These are phyloP conservation scores for Aphidoletes aphidimyza DNA, from an alignment of 2,888 invertebrate species.

Conservation along the genomic window DNA sequence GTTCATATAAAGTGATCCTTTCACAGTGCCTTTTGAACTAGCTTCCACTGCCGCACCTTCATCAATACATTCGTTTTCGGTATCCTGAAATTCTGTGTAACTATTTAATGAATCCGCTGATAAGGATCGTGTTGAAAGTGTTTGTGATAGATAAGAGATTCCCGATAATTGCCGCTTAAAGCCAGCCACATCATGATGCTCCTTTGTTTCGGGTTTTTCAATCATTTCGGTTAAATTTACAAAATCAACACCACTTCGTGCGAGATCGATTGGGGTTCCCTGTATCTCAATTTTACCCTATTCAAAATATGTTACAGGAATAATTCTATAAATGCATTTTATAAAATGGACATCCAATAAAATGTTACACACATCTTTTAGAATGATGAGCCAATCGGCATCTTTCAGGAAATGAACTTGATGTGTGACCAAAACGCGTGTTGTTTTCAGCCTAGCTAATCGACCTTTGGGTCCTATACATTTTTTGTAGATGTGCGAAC, in stretches of 20 bases:
- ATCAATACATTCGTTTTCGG: neutral
- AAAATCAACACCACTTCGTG: conserved; percentile 68
- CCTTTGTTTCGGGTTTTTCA: conserved; percentile 62
- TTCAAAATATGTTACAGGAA: conserved; percentile 56
- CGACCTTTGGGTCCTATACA: conserved; percentile 70
- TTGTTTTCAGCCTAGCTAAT: conserved; percentile 68
- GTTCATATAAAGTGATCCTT: conserved; percentile 65
- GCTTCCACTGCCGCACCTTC: conserved; percentile 61
- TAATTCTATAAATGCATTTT: neutral
- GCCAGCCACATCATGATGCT: neutral
- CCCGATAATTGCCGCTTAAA: neutral
- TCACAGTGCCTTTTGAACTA: conserved; percentile 66
- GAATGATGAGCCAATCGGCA: conserved; percentile 70
- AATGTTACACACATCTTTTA: conserved; percentile 70
- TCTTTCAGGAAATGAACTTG: conserved; percentile 75
- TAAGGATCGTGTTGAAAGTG: neutral
- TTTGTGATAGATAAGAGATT: neutral
- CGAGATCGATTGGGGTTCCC: conserved; percentile 67
- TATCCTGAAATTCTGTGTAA: neutral
- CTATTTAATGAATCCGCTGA: neutral
- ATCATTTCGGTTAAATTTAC: conserved; percentile 67
- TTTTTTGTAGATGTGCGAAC: conserved; percentile 75
- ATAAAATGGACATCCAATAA: neutral
- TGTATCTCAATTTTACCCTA: conserved; percentile 67
- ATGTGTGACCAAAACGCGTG: conserved; percentile 79